Evolutionary conservation across 2,888 invertebrate species (phyloP).

Genomic region (Drosophila acutilabella): DNA sequence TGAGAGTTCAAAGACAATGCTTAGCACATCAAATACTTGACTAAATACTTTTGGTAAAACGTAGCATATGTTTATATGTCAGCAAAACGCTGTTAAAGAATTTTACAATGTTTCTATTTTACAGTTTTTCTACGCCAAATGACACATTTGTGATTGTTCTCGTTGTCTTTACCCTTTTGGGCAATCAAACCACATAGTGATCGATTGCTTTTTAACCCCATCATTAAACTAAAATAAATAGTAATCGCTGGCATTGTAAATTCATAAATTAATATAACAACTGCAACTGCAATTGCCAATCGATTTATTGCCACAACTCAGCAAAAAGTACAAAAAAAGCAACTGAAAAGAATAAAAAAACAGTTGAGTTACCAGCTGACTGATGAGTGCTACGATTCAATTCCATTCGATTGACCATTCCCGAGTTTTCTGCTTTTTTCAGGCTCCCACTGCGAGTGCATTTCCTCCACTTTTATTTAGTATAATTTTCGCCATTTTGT

Average conservation of each 20-base stretch:
- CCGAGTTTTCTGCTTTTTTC: constrained; percentile 34
- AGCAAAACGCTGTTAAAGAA: not conserved
- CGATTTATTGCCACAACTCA: constrained; percentile 30
- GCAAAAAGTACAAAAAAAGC: not conserved
- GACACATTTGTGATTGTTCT: constrained; percentile 44
- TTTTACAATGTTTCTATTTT: too few species aligned
- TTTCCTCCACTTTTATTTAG: constrained; percentile 17
- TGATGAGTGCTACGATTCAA: not conserved
- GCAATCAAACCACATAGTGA: constrained; percentile 55
- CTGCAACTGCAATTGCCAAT: constrained; percentile 40
- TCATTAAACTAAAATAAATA: constrained; percentile 71
- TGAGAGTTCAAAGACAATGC: constrained; percentile 49
- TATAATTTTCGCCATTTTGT: constrained; percentile 41
- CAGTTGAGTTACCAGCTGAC: not conserved
- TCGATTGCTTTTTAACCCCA: constrained; percentile 77
- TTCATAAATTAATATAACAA: constrained; percentile 69
- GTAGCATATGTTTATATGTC: not conserved
- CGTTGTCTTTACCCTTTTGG: constrained; percentile 7
- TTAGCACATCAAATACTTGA: constrained; percentile 49
- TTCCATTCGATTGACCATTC: constrained; percentile 22
- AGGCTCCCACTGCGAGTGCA: constrained; percentile 28
- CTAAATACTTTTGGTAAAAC: constrained; percentile 48
- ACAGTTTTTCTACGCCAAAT: not conserved
- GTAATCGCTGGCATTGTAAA: constrained; percentile 73
- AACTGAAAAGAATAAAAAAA: not conserved